Base-by-base conservation (phyloP, 2,797 vertebrate genomes). In the Limosa lapponica region DNA sequence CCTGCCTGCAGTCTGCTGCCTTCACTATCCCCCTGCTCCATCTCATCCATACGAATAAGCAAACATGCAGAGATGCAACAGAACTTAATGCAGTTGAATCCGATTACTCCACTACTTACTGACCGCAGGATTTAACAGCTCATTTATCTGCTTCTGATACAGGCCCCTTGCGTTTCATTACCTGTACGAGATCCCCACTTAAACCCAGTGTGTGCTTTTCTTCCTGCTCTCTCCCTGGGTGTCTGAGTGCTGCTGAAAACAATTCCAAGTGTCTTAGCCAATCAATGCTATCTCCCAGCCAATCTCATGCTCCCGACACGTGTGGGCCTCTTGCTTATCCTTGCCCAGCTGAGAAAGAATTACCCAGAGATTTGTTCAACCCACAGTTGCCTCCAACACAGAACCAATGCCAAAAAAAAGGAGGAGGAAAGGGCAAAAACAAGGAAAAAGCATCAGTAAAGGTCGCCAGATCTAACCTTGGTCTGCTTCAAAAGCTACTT, bases 251-350 rank as follows among this genome's bases (percentile, higher is more conserved):
- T 90, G 73, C 69, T 69, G 73, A 43, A 87, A 82, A 70, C 62
- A 58, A 67, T 90, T 79, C 61, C 16, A 3, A 66, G 4, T 75
- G 57, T 85, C 86, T 89, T 24, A 54, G 41, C 49, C 71, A 52
- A 93, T 93, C 88, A 46, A 24, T n/a, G 32, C 30, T 27, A 71
- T 93, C 89, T 83, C 39, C 1, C 59, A 87, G 73, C 37, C 66
- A 55, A n/a, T 43, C n/a, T 92, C 79, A 58, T 8, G 30, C 67
- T 80, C 78, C 66, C 80, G 82, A 93, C 87, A 85, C 5, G 0
- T 17, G 39, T 39, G 37, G 43, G 20, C 10, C 22, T 43, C 84
- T 75, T 69, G 57, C 54, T 89, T 80, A 58, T 81, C 19, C 37
- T 34, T 96, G 39, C n/a, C 34, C 30, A 55, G 19, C 36, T 41